Conservation (phyloP, 2,888 invertebrate genomes). For the Drosophila rubida region DNA sequence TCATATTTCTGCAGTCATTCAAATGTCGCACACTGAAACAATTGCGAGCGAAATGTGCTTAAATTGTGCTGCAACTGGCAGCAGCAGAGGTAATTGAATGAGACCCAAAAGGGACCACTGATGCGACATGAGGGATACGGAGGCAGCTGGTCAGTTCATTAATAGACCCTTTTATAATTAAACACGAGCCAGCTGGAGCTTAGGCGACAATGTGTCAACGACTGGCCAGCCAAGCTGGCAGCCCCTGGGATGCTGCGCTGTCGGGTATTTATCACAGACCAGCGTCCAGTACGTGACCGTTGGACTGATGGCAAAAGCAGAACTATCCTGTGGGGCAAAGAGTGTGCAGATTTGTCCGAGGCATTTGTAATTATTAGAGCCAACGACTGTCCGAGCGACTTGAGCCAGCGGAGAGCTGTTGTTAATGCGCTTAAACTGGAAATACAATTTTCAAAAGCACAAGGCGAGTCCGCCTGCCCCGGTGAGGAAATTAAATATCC, state of each 20-base stretch:
- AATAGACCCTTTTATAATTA: conserved; percentile 56
- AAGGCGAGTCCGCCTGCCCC: conserved; percentile 27
- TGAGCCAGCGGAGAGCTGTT: conserved; percentile 2
- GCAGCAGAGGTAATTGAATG: conserved; percentile 22
- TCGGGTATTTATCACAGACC: conserved; percentile 57
- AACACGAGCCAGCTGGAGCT: conserved; percentile 54
- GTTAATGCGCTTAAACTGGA: conserved; percentile 41
- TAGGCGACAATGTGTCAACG: conserved; percentile 62
- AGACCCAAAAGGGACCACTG: conserved; percentile 8
- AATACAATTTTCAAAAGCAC: conserved; percentile 51
- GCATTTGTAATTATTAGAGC: conserved; percentile 48
- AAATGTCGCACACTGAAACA: neutral
- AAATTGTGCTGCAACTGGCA: neutral
- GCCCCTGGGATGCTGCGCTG: conserved; percentile 20
- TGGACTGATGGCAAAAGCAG: conserved; percentile 38
- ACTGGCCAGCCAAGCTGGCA: conserved; percentile 9
- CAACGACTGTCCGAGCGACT: neutral
- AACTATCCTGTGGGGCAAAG: conserved; percentile 43
- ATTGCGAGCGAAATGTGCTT: neutral
- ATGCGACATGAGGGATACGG: conserved; percentile 22
- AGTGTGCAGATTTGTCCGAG: conserved; percentile 32
- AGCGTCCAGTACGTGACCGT: conserved; percentile 58
- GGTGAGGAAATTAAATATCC: conserved; percentile 73
- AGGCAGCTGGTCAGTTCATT: conserved; percentile 46
- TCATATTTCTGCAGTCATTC: neutral